Evolutionary conservation across 1,140 invertebrate species (phyloP), one percentile per base, ranked within the genome.

Genomic region (Daktulosphaira vitifoliae): DNA sequence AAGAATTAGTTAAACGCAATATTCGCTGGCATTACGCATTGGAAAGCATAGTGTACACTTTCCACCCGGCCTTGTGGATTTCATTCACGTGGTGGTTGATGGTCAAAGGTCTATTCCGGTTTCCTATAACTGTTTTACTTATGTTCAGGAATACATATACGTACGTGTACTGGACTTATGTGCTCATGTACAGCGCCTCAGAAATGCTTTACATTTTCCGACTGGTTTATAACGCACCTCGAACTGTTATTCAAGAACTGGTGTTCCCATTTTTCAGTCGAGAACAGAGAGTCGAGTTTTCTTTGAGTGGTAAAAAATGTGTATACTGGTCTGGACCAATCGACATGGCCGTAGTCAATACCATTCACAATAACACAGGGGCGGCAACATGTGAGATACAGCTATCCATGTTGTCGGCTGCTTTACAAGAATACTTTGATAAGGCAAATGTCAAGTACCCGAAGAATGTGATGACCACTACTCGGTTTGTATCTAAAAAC

Each of bases 281-380:
- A 15, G 68, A 73, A 71, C 78, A 82, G 7, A 72, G 88, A 6
- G 82, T 87, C 71, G 84, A 81, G 9, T 80, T 84, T 22, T 85
- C 84, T 0, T 78, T 86, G 6, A 86, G 38, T 42, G 88, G 87
- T 7, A 78, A 87, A 65, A 89, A 90, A 76, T 83, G 87, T 1
- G 81, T 88, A 1, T 81, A 84, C 3, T 90, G 88, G 82, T 87
- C 86, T 0, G 81, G 83, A 0, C 80, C 83, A 1, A 79, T 90
- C 2, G 77, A 80, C 66, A 71, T 76, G 3, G 76, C 79, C 0
- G 5, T 74, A 71, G 73, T 79, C 29, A 73, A 83, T 4, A 75
- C 75, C 39, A 81, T 85, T 20, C 79, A 82, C 0, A 78, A 76
- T 18, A 78, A 79, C 4, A 79, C 82, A 0, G 80, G 82, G 2